Evolutionary conservation across 2,113 vertebrate genomes (phyloP).

Genomic region (Antigone vipio): DNA sequence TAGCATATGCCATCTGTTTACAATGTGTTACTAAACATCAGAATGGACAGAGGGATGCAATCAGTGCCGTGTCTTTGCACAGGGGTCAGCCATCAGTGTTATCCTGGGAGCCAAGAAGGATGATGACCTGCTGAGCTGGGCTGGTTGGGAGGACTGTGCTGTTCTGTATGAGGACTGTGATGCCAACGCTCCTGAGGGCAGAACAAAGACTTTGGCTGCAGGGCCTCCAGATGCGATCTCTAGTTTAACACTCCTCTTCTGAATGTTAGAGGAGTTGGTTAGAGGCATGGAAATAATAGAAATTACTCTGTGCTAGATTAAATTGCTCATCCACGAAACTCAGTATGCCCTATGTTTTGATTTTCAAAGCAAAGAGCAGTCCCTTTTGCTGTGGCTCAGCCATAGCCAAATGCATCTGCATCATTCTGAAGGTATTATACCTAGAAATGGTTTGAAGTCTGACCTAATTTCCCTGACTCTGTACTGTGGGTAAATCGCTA

Average conservation of each 20-base stretch:
- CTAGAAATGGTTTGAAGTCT: background rate
- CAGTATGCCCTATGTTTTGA: background rate
- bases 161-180: background rate
- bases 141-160: background rate
- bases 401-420: background rate
- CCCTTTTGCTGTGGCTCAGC: background rate
- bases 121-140: background rate
- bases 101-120: background rate
- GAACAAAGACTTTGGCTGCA: background rate
- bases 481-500: background rate
- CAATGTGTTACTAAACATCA: background rate
- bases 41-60: background rate
- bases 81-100: background rate
- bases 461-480: background rate
- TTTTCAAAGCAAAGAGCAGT: background rate
- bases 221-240: background rate
- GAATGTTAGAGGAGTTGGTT: background rate
- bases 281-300: background rate
- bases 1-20: background rate
- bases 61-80: background rate
- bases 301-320: background rate
- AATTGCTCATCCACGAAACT: background rate
- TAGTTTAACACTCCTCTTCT: background rate
- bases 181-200: background rate
- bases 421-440: background rate